Evolutionary conservation across 2,888 invertebrate genomes (phyloP), one percentile per base, ranked within the genome.

Genomic region (Ophonus ardosiacus): DNA sequence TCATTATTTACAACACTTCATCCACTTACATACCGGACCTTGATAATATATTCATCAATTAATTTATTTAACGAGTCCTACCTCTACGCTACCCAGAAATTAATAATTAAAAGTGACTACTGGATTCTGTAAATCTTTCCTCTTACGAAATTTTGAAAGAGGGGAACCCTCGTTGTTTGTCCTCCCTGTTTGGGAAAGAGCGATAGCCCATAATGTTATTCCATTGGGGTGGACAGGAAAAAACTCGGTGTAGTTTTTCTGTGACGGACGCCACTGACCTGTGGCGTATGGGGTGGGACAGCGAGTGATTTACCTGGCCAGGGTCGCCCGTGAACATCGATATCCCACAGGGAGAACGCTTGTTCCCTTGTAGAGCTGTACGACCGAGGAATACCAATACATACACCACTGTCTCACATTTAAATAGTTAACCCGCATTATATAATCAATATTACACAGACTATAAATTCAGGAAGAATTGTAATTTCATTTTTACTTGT

Each of bases 241-340:
- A 84, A 84, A 84, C 56, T 78, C 21, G 43, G 65, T 31, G 31
- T 31, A 84, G 40, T 84, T 84, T 84, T 84, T 84, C 63, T 74
- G 61, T 76, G 78, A 65, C 65, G 63, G n/a, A 43, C 78, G 56
- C 31, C 65, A 21, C 78, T 84, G 78, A 84, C 84, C 84, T 78
- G 78, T 84, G 78, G 61, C 84, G 38, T 61, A 40, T 40, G 81
- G 74, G 71, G 76, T 24, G 74, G 74, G 78, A 31, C 61, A 71
- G 31, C 56, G 40, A 74, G 78, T 84, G 84, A 84, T 84, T 84
- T 84, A 84, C 84, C 84, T 84, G 84, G 17, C 78, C 78, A 78
- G 84, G 84, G 84, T 84, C 84, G 84, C 51, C 76, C 78, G 84
- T 84, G 63, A 63, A 84, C 84, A 84, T 84, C 78, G 84, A 84